Percentiles rank a stretch among this genome's conserved stretches.
Conservation (phyloP, 2,113 vertebrate genomes). For the Myrmecophaga tridactyla region DNA sequence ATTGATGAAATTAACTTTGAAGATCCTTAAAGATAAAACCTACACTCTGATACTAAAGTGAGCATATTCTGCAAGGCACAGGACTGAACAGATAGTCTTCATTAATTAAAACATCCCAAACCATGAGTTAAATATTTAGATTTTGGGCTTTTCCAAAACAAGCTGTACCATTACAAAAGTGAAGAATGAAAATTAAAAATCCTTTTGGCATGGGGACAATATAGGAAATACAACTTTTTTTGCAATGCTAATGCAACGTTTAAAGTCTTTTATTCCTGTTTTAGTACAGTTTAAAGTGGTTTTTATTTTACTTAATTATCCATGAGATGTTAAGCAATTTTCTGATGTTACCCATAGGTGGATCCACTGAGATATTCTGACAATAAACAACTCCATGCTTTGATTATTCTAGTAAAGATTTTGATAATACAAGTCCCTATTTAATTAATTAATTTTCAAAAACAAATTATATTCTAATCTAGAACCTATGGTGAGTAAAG, state of each 20-base stretch:
- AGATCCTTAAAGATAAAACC: not conserved
- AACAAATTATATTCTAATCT: slow-evolving; percentile 26
- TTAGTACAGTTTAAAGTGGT: no score
- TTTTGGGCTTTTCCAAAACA: not conserved
- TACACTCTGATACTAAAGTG: not conserved
- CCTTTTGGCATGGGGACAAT: not conserved
- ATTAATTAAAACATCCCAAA: not conserved
- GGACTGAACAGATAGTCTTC: not conserved
- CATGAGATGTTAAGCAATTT: slow-evolving; percentile 47
- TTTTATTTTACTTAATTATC: slow-evolving; percentile 45
- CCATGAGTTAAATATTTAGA: slow-evolving; percentile 18
- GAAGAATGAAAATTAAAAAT: not conserved
- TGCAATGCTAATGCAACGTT: not conserved
- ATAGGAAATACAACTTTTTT: not conserved
- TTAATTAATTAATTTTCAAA: slow-evolving; percentile 42
- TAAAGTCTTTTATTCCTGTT: not conserved
- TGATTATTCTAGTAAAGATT: not conserved
- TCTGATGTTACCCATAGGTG: slow-evolving; percentile 75
- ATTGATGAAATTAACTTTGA: slow-evolving; percentile 32
- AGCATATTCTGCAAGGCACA: not conserved
- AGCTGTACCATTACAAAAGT: not conserved
- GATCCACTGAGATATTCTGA: slow-evolving; percentile 74
- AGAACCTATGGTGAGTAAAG: not conserved
- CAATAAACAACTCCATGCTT: slow-evolving; percentile 1
- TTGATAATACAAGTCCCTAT: not conserved